These are phyloP conservation scores for Sturmia bella DNA, from an alignment of 2,888 invertebrate genomes.

Conservation along the genomic window DNA sequence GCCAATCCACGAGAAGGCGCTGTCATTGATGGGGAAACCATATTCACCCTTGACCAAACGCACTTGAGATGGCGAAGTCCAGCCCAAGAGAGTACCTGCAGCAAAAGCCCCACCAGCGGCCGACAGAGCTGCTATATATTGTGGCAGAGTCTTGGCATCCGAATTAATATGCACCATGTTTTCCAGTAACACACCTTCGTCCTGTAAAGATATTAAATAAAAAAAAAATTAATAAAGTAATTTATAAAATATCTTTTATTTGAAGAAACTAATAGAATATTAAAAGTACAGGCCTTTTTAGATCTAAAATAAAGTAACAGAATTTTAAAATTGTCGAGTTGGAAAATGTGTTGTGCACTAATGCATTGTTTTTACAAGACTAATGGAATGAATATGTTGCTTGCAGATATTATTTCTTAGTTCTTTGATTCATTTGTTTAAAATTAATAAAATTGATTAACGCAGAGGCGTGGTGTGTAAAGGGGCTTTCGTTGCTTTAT, in stretches of 20 bases:
- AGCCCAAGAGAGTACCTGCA: constrained; percentile 88
- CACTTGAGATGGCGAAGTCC: constrained; percentile 88
- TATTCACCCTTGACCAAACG: constrained; percentile 69
- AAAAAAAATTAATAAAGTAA: no score
- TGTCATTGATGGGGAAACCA: constrained; percentile 82
- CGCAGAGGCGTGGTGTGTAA: constrained; percentile 25
- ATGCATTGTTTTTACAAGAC: constrained; percentile 27
- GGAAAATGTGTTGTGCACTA: constrained; percentile 17
- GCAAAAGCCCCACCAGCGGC: constrained; percentile 91
- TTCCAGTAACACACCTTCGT: constrained; percentile 78
- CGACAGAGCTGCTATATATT: constrained; percentile 81
- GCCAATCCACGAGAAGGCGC: constrained; percentile 87
- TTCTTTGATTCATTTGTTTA: constrained; percentile 3
- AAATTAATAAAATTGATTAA: constrained; percentile 13
- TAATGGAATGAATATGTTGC: constrained; percentile 36
- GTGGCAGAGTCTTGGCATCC: constrained; percentile 76
- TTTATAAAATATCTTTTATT: no score
- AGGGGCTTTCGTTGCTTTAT: neutral
- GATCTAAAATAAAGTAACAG: neutral
- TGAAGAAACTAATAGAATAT: no score
- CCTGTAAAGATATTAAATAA: constrained; percentile 72
- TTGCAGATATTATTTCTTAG: constrained; percentile 35
- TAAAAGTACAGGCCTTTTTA: no score
- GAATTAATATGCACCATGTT: constrained; percentile 78
- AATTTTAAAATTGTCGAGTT: constrained; percentile 4